phyloP scores from a whole-genome alignment of 53 echinoderm and acorn worm genomes.

The Stichopus horrens region DNA sequence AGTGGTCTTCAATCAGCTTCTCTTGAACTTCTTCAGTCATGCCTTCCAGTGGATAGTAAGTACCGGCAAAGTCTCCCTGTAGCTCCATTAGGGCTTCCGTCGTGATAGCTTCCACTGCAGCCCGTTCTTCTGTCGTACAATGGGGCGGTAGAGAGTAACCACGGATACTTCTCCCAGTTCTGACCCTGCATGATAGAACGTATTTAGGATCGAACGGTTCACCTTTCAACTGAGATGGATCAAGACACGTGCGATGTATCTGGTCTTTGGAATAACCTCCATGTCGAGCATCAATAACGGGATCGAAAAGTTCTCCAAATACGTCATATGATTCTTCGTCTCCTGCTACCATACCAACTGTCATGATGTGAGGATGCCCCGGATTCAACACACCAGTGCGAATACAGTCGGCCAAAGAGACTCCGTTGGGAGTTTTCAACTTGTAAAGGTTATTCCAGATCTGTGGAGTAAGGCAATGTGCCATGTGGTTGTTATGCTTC shows the following conservation, averaged over 20 bases:
- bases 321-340: constrained; percentile 89
- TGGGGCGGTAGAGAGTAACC: constrained; percentile 80
- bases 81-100: constrained; percentile 70
- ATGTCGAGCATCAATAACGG: constrained; percentile 89
- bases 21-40: constrained; percentile 87
- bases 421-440: constrained; percentile 77
- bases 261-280: constrained; percentile 85
- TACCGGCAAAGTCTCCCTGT: constrained; percentile 72
- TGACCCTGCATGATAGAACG: constrained; percentile 89
- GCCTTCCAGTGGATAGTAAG: constrained; percentile 95
- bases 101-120: constrained; percentile 75
- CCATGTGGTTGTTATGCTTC: constrained; percentile 94
- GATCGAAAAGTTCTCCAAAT: constrained; percentile 81
- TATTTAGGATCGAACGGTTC: constrained; percentile 85
- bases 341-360: constrained; percentile 90
- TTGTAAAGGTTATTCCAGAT: constrained; percentile 91
- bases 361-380: constrained; percentile 99
- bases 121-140: constrained; percentile 78
- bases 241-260: constrained; percentile 78
- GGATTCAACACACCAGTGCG: constrained; percentile 84
- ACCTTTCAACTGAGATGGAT: constrained; percentile 70
- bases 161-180: constrained; percentile 88
- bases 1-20: constrained; percentile 89
- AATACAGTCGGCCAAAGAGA: constrained; percentile 68
- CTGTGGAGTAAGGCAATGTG: constrained; percentile 80